Evolutionary conservation across 1,140 invertebrate species (phyloP), one percentile per base, ranked within the genome.

Genomic region (Meloidogyne floridensis): DNA sequence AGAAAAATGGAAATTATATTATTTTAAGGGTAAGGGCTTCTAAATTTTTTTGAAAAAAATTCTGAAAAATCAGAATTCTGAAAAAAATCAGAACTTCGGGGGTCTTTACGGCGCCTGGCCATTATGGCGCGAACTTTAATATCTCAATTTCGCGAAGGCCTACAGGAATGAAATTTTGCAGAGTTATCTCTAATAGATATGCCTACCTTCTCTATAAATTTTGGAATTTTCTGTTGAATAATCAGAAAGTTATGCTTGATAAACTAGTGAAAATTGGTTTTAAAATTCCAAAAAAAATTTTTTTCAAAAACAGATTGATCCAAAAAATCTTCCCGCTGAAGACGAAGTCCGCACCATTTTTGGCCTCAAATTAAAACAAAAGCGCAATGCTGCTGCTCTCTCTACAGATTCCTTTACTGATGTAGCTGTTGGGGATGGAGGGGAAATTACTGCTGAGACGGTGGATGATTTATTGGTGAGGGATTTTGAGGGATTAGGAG

Each of bases 1-100:
- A 99, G 91, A 99, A 99, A 91, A 94, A 93, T 85, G 97, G 96
- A 10, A 93, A 91, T 56, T 99, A 98, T 90, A 98, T 96, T 87
- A 92, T 99, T 9, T 90, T 99, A 8, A 93, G 95, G 92, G 93
- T 93, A 85, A 84, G 77, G 13, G 47, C 4, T 47, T 47, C 4
- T 32, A 32, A 32, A 32, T 32, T 32, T 32, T 32, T 32, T 32
- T 32, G 32, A 32, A 32, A 32, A 32, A 32, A 32, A 32, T 32
- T 32, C 32, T 32, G 32, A 32, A 32, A 32, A 32, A 32, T 32
- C 8, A 2, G 51, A 73, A 56, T 65, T 13, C 1, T 18, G 72
- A 20, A 75, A 54, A 11, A 51, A 74, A 74, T 9, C 32, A n/a
- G 15, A 15, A 20, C 32, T 32, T 32, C 32, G 32, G 13, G 15